These are phyloP conservation scores for Alsophila aescularia DNA, from an alignment of 2,888 invertebrate genomes.

Conservation along the genomic window DNA sequence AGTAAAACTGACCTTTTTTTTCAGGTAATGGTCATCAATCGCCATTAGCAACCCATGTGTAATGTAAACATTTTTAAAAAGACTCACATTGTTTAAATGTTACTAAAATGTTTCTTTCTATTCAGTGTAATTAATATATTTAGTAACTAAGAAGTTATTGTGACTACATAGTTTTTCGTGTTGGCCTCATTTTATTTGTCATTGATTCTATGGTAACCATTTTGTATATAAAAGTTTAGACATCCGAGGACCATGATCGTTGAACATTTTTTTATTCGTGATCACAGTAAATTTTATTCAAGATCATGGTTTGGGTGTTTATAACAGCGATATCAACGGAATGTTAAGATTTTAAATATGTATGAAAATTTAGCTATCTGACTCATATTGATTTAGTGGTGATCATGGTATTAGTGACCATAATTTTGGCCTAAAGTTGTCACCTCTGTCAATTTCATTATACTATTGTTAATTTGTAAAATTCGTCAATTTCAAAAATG, in stretches of 20 bases:
- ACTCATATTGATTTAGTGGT: not conserved
- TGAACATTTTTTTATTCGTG: not conserved
- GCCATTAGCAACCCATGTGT: conserved; percentile 86
- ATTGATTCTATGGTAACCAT: conserved; percentile 8
- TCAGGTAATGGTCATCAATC: conserved; percentile 77
- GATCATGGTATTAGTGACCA: conserved; percentile 26
- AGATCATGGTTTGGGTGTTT: too few relatives aligned
- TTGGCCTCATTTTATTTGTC: conserved; percentile 11
- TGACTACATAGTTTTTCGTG: conserved; percentile 4
- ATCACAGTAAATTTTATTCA: too few relatives aligned
- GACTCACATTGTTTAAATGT: conserved; percentile 29
- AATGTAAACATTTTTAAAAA: conserved; percentile 59
- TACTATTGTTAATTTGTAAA: conserved; percentile 45
- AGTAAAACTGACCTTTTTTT: conserved; percentile 37
- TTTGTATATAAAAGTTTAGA: not conserved
- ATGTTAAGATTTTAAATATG: too few relatives aligned
- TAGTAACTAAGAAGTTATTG: conserved; percentile 11
- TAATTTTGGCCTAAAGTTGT: conserved; percentile 31
- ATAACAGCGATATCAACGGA: too few relatives aligned
- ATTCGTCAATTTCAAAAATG: conserved; percentile 65
- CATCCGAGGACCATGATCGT: not conserved
- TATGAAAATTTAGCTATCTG: too few relatives aligned
- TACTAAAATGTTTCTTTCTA: conserved; percentile 20
- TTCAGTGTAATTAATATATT: conserved; percentile 16
- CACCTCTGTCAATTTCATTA: conserved; percentile 40